Percentiles rank a stretch among this genome's conserved stretches.
Conservation (phyloP, 2,888 invertebrate species). For the Myopa testacea region DNA sequence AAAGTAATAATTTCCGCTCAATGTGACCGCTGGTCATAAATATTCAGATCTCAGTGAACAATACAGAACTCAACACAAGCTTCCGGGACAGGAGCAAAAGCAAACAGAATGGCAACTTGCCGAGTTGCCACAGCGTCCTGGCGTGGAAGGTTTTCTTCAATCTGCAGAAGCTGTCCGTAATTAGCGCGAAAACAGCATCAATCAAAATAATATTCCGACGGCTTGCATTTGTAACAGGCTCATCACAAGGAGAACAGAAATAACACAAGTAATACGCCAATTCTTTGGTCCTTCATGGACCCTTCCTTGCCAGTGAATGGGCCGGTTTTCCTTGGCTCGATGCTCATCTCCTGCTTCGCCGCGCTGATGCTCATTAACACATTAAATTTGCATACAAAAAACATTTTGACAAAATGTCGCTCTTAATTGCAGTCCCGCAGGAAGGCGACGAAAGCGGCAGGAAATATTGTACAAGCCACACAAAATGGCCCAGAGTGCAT, state of each 20-base stretch:
- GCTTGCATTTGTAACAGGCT: constrained; percentile 47
- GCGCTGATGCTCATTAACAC: constrained; percentile 37
- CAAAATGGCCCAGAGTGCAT: constrained; percentile 57
- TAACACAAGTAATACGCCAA: constrained; percentile 3
- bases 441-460: background rate
- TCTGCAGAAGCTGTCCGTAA: constrained; percentile 30
- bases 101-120: constrained; percentile 1
- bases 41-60: constrained; percentile 58
- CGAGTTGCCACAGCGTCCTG: constrained; percentile 38
- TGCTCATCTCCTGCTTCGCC: background rate
- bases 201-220: constrained; percentile 49
- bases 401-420: constrained; percentile 50
- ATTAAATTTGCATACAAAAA: constrained; percentile 61
- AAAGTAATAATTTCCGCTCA: constrained; percentile 62
- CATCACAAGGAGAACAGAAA: constrained; percentile 47
- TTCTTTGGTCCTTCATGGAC: constrained; percentile 17
- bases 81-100: constrained; percentile 13
- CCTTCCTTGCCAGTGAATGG: constrained; percentile 9
- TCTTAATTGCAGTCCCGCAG: constrained; percentile 29
- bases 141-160: background rate
- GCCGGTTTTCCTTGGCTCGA: constrained; percentile 10
- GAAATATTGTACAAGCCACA: constrained; percentile 50
- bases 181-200: constrained; percentile 52
- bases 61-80: constrained; percentile 32
- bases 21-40: constrained; percentile 67